These are phyloP conservation scores for Rhinolophus sinicus DNA, from an alignment of 2,113 vertebrate species.

Conservation along the genomic window DNA sequence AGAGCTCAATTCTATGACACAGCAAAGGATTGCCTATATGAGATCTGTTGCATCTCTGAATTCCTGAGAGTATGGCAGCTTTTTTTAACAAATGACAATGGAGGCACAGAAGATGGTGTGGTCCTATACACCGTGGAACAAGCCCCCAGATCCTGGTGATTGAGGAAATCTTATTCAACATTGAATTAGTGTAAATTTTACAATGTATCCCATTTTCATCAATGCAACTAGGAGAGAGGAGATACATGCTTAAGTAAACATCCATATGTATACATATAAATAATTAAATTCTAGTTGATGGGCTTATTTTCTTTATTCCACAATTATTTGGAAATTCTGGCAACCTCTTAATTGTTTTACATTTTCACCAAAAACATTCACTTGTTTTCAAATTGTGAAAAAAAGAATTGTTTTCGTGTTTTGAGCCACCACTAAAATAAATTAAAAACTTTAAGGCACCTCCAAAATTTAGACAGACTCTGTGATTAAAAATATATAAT, in stretches of 20 bases:
- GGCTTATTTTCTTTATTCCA: neutral
- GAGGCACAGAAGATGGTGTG: neutral
- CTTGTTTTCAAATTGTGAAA: neutral
- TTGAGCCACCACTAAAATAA: neutral
- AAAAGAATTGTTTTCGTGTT: constrained; percentile 7
- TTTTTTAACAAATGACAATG: neutral
- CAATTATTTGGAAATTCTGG: neutral
- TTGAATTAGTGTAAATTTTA: neutral
- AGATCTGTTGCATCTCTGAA: neutral
- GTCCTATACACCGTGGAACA: neutral
- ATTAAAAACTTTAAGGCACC: neutral
- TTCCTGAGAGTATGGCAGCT: neutral
- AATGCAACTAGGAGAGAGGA: neutral
- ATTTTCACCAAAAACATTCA: neutral
- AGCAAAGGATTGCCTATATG: neutral
- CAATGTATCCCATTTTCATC: neutral
- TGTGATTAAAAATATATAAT: neutral
- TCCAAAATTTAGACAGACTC: neutral
- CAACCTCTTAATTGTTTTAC: neutral
- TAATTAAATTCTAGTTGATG: neutral
- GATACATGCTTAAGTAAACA: neutral
- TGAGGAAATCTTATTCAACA: neutral
- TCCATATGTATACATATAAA: neutral
- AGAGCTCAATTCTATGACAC: neutral
- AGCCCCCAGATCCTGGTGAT: neutral